Evolutionary conservation across 2,797 vertebrate species (phyloP).

Genomic region (Smutsia temminckii): DNA sequence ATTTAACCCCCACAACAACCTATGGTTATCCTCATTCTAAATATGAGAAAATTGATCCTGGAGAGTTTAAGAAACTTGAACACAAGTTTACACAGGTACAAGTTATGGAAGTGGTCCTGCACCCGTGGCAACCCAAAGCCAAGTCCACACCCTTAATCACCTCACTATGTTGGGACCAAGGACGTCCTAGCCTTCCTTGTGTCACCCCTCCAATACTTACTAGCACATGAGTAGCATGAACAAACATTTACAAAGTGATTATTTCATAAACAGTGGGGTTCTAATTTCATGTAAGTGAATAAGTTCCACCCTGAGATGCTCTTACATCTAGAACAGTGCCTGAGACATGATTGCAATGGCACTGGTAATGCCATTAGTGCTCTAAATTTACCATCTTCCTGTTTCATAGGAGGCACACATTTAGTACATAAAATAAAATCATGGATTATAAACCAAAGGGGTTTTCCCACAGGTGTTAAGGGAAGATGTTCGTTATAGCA

Average conservation of each 20-base stretch:
- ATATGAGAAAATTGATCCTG: background rate
- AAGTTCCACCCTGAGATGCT: background rate
- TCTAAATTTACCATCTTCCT: conserved; percentile 37
- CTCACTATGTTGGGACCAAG: background rate
- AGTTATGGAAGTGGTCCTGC: background rate
- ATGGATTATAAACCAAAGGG: conserved; percentile 9
- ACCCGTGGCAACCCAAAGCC: background rate
- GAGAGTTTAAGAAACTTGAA: background rate
- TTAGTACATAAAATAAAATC: conserved; percentile 25
- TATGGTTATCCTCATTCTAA: background rate
- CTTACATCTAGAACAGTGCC: background rate
- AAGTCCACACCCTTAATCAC: background rate
- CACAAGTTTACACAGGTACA: background rate
- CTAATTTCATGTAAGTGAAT: background rate
- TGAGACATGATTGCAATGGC: background rate
- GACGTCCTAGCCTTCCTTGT: background rate
- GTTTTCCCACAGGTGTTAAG: conserved; percentile 7
- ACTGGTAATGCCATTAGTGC: background rate
- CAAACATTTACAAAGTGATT: background rate
- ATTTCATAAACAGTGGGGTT: background rate
- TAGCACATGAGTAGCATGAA: background rate
- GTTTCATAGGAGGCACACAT: background rate
- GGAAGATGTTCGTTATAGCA: background rate
- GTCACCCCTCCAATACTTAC: background rate
- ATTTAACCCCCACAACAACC: background rate